Evolutionary conservation across 92 coral and sea anemone genomes (phyloP).

Genomic region (Heteractis magnifica): DNA sequence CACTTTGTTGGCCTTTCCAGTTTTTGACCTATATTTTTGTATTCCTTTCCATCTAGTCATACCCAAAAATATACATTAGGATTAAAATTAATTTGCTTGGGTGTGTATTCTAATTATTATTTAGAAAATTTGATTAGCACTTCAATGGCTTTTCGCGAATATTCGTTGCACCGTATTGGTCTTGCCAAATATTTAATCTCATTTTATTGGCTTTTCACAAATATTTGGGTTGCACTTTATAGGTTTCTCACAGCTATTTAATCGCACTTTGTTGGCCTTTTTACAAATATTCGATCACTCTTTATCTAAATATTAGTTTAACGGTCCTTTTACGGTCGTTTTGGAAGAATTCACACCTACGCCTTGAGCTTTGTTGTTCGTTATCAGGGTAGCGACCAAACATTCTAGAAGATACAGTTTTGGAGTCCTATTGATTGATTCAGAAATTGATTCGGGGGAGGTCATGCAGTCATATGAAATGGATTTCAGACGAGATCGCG

Average conservation of each 20-base stretch:
- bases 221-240: background rate
- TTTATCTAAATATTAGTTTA: no score
- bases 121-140: background rate
- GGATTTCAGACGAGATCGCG: background rate
- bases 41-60: no score
- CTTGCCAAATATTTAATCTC: background rate
- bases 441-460: background rate
- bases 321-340: no score
- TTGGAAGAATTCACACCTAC: background rate
- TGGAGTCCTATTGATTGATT: background rate
- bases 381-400: background rate
- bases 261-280: no score
- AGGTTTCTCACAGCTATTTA: no score
- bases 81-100: no score
- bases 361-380: background rate
- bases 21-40: no score
- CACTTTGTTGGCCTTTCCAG: background rate
- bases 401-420: background rate
- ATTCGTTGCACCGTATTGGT: background rate
- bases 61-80: no score
- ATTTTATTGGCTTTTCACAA: background rate
- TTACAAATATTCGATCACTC: no score
- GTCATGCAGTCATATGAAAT: background rate
- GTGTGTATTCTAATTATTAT: no score
- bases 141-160: background rate